Evolutionary conservation across 2,888 invertebrate species (phyloP), one percentile per base, ranked within the genome.

Genomic region (Apoderus coryli): DNA sequence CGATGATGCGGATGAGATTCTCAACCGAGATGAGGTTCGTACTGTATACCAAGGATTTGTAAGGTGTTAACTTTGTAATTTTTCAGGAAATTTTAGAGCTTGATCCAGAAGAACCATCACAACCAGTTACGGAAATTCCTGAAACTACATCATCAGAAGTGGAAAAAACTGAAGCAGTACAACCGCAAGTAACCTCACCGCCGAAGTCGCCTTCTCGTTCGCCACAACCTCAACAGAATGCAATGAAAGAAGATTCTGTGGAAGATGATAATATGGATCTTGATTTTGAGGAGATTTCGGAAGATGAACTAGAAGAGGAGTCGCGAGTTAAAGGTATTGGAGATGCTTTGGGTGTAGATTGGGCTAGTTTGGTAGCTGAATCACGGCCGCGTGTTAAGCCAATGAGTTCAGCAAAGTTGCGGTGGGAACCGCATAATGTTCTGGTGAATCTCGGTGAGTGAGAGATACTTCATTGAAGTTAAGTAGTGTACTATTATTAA

Each of bases 321-420:
- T 69, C 78, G 9, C 72, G 67, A 47, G 64, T 68, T 40, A 72
- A 64, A 57, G 75, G 79, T 16, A 69, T 89, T 37, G 86, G 86
- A 4, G 89, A 90, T 57, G 86, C 86, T n/a, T 60, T 92, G 14
- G 89, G 89, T n/a, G 89, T 92, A 2, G 89, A 92, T 57, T 90
- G 90, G 90, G 80, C 85, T 7, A 85, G 85, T 52, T 63, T 92
- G 25, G 78, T 85, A 1, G 79, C 79, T 3, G 84, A 85, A 56
- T 78, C 80, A 4, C 67, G 70, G 16, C 65, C 66, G 2, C 62
- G 67, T 23, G 44, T 48, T 2, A 59, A 57, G 42, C 66, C 65
- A 37, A 54, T 57, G n/a, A 63, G 66, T 4, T 55, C 56, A 5
- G 65, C 78, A 2, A 72, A 85, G 37, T 72, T 77, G 41, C 72